Evolutionary conservation across 2,797 vertebrate species (phyloP).

Genomic region (Enteromius anoplus): DNA sequence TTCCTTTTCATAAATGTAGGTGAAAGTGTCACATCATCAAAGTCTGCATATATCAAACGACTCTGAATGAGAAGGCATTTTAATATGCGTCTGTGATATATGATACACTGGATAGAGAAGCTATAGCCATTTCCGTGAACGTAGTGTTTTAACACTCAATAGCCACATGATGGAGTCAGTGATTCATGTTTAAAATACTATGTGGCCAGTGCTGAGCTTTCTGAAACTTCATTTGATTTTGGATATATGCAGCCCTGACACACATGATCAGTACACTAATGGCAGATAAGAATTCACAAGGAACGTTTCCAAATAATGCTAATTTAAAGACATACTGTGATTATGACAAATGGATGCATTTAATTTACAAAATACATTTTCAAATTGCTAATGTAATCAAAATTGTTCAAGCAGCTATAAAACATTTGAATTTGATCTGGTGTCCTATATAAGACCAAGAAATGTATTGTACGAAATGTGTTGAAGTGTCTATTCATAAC

Average conservation of each 20-base stretch:
- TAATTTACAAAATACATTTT: not conserved
- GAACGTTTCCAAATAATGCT: not conserved
- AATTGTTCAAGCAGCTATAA: not conserved
- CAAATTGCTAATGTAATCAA: not conserved
- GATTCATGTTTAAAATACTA: not conserved
- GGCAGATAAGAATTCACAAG: not conserved
- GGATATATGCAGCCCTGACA: not conserved
- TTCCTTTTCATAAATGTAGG: not conserved
- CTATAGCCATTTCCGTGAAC: not conserved
- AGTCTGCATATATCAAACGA: not conserved
- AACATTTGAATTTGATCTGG: no score
- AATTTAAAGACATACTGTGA: not conserved
- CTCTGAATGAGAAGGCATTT: not conserved
- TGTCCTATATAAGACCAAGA: no score
- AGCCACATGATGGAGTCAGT: slow-evolving; percentile 34
- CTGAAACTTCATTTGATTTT: not conserved
- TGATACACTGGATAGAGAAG: not conserved
- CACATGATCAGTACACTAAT: not conserved
- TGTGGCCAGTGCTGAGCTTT: not conserved
- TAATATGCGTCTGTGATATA: not conserved
- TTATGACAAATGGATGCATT: not conserved
- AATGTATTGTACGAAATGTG: not conserved
- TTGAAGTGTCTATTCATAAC: not conserved
- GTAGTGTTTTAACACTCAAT: not conserved
- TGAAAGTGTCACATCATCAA: not conserved